Evolutionary conservation across 1,140 invertebrate species (phyloP).

Genomic region (Triops longicaudatus): DNA sequence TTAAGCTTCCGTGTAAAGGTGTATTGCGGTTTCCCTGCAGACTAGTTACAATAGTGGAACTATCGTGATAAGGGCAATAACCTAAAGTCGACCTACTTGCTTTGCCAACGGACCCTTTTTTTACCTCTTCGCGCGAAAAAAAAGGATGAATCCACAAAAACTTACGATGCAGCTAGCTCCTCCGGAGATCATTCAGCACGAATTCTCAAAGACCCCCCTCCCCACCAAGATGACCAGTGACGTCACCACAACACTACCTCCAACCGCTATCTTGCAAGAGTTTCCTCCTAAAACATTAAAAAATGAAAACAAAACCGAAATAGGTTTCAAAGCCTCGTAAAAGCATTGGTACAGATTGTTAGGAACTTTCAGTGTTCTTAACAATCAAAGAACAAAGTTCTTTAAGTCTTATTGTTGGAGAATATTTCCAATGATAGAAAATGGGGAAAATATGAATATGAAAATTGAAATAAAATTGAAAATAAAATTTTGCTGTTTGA

Average conservation of each 20-base stretch:
- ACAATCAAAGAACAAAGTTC: too few relatives aligned
- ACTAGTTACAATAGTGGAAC: background rate
- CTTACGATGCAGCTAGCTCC: background rate
- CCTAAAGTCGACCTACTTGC: conserved; percentile 14
- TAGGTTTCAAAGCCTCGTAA: too few relatives aligned
- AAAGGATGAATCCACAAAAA: background rate
- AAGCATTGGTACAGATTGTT: too few relatives aligned
- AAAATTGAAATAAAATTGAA: too few relatives aligned
- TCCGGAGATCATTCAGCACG: background rate
- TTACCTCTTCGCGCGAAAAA: background rate
- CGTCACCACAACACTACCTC: background rate
- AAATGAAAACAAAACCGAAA: too few relatives aligned
- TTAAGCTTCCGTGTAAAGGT: background rate
- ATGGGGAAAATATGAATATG: too few relatives aligned
- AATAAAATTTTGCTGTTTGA: too few relatives aligned
- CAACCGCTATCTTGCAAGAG: background rate
- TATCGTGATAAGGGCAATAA: background rate
- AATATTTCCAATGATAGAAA: too few relatives aligned
- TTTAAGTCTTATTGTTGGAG: too few relatives aligned
- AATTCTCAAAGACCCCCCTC: background rate
- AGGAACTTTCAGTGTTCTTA: too few relatives aligned
- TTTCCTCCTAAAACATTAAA: background rate
- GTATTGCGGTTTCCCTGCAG: background rate
- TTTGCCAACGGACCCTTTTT: background rate
- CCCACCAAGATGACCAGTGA: background rate